Evolutionary conservation across 2,113 vertebrate genomes (phyloP).

Genomic region (Indicator indicator): DNA sequence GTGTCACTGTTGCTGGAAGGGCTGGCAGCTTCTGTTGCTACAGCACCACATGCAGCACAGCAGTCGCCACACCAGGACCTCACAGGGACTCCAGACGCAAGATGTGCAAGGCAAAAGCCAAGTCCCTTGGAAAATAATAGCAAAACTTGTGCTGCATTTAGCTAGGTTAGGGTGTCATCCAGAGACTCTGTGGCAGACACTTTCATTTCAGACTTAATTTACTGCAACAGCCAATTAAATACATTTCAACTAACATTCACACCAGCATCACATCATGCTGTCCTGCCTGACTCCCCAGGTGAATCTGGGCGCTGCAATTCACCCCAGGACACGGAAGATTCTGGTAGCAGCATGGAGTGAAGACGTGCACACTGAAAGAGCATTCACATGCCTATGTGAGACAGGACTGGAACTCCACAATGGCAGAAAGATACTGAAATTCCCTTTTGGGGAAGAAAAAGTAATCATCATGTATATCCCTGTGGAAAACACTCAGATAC

Average conservation of each 20-base stretch:
- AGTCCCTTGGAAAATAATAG: background rate
- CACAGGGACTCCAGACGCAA: background rate
- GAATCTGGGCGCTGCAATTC: background rate
- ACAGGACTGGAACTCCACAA: background rate
- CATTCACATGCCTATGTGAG: background rate
- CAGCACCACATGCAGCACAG: background rate
- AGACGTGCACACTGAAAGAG: background rate
- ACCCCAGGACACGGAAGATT: background rate
- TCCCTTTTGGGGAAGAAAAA: background rate
- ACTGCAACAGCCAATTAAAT: background rate
- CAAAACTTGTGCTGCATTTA: background rate
- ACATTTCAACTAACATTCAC: background rate
- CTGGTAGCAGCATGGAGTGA: background rate
- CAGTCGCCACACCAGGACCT: fast-evolving
- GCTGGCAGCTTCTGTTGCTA: background rate
- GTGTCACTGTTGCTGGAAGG: fast-evolving
- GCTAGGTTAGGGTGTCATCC: background rate
- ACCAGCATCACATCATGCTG: background rate
- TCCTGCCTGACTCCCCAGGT: background rate
- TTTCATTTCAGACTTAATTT: background rate
- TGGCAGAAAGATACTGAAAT: background rate
- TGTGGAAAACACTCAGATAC: background rate
- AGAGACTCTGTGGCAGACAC: background rate
- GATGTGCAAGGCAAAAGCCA: background rate
- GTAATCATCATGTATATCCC: background rate